Evolutionary conservation across 2,888 invertebrate species (phyloP), one percentile per base, ranked within the genome.

Genomic region (Eupithecia vulgata): DNA sequence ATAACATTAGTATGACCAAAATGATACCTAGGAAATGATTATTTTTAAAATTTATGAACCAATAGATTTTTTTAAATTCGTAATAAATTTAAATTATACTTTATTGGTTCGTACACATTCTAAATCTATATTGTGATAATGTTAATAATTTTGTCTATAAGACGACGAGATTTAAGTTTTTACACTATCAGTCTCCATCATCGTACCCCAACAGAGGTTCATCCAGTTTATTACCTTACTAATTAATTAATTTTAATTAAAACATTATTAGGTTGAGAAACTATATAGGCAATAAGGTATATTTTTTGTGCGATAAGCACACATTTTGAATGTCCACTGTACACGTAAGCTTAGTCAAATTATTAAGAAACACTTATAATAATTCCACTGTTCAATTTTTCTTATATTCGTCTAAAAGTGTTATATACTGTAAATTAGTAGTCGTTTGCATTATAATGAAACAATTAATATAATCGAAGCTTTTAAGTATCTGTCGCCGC

Each of bases 1-100:
- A 79, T 80, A 81, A 80, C 76, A 77, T 76, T 85, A 87, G 84
- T 83, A 84, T 82, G 90, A 91, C 89, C 90, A 91, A 91, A 86
- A 84, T 82, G 76, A 79, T 86, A 86, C 87, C 88, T 90, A 90
- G 89, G 86, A 90, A 82, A 79, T 72, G 87, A 83, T 81, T 81
- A 80, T 77, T 81, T 85, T 82, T 87, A 81, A 79, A 70, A 62
- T 71, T 75, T 72, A 48, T 70, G 30, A 66, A 30, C 30, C 68
- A 66, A 48, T n/a, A 48, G 40, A n/a, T 52, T 5, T 48, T 52
- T 52, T 52, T 48, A 1, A 7, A n/a, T 48, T 48, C n/a, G n/a
- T 48, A 52, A 52, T 52, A n/a, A n/a, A n/a, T 42, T 17, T 45
- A 17, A 21, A 52, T 12, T 52, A 8, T 52, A 10, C 10, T 21